Base-by-base conservation (phyloP, 2,797 vertebrate genomes). In the Nothura maculosa region DNA sequence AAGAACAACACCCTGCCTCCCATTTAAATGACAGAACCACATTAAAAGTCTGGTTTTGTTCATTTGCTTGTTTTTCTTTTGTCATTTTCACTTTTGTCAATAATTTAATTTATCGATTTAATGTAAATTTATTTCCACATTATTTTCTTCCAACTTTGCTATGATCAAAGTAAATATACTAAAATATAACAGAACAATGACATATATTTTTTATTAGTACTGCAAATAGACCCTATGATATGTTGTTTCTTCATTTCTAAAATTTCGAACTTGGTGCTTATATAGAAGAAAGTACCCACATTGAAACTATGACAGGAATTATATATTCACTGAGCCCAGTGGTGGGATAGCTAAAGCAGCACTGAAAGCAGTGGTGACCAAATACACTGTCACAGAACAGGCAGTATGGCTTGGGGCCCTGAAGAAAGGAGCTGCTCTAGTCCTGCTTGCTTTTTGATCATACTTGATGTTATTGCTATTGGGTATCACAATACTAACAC, bases 1-100 rank as follows among this genome's bases (percentile, higher is more conserved):
- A 96, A 96, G 85, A 94, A 93, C 63, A 95, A 92, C 73, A 57
- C 63, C 36, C 10, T 0, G 27, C 87, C 86, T 94, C 79, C 62
- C 81, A 60, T 81, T 79, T 91, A 38, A 94, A 83, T 81, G 81
- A 83, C 69, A 68, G 76, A 87, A 92, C 73, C 42, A 89, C 47
- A 78, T 60, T 52, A 89, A 27, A 83, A 87, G n/a, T 52, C 85
- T 70, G 48, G 57, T 45, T 87, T 66, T 52, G 7, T 47, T 90
- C 83, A 8, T 30, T 93, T 75, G 12, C 12, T 82, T 87, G 27
- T 34, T 81, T 63, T 45, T 36, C 66, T 76, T 78, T 72, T 83
- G 34, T 1, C 4, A 12, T 91, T 85, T 80, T 67, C 1, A 48
- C 47, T 85, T 62, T 27, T 73, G 12, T 55, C 73, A 74, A 88